Conservation (phyloP, 2,888 invertebrate species). For the Horisme vitalbata region DNA sequence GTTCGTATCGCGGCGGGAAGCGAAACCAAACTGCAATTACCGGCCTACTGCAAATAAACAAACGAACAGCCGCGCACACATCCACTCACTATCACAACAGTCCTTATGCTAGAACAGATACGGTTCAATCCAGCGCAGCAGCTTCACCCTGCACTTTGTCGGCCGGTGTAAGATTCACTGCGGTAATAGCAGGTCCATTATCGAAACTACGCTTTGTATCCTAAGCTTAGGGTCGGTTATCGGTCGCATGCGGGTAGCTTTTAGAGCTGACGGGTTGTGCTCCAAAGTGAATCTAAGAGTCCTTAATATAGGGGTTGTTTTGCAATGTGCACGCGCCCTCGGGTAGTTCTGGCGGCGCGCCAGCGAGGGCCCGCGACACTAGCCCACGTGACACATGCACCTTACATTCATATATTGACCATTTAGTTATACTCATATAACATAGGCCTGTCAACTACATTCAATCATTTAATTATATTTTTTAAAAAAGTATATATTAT, state of each 20-base stretch:
- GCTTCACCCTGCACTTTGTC: neutral
- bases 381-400: too few species aligned
- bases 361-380: too few species aligned
- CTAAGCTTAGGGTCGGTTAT: constrained; percentile 1
- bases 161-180: constrained; percentile 14
- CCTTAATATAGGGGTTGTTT: neutral
- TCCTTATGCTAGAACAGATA: neutral
- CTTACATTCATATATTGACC: too few species aligned
- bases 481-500: too few species aligned
- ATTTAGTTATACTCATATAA: too few species aligned
- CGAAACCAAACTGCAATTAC: constrained; percentile 34
- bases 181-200: constrained; percentile 2
- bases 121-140: constrained; percentile 3
- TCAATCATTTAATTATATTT: too few species aligned
- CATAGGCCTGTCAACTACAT: too few species aligned
- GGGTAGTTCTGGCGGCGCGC: neutral
- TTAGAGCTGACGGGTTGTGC: neutral
- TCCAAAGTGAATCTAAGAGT: neutral
- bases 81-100: neutral
- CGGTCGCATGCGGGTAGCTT: neutral
- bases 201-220: neutral
- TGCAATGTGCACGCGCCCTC: neutral
- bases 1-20: constrained; percentile 27
- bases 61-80: constrained; percentile 4
- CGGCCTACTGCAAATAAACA: constrained; percentile 29